Conservation (phyloP, 2,113 vertebrate genomes). For the Beaufortia kweichowensis region DNA sequence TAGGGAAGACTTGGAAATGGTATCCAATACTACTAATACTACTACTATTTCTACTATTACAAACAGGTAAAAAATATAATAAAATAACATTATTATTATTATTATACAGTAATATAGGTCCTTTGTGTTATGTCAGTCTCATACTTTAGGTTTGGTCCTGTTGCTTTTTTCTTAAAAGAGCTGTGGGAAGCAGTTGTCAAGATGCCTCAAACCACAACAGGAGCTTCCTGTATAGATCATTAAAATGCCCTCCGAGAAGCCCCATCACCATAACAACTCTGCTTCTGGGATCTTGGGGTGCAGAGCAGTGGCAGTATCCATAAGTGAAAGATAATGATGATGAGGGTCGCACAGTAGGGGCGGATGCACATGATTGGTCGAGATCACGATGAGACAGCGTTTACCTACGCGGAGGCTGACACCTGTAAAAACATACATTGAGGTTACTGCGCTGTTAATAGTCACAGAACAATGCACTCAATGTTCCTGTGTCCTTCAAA, state of each 20-base stretch:
- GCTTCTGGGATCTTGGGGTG: constrained; percentile 60
- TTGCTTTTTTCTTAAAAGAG: constrained; percentile 71
- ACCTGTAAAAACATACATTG: constrained; percentile 60
- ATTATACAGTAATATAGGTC: constrained; percentile 36
- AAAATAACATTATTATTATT: constrained; percentile 46
- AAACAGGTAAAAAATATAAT: constrained; percentile 27
- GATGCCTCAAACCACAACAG: constrained; percentile 61
- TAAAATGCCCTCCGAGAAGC: constrained; percentile 56
- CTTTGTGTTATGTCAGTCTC: constrained; percentile 54
- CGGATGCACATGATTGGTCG: constrained; percentile 56
- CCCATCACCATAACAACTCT: constrained; percentile 60
- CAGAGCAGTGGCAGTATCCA: constrained; percentile 56
- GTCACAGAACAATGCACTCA: neutral
- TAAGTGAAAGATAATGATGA: constrained; percentile 60
- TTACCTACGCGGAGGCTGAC: constrained; percentile 79
- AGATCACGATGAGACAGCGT: constrained; percentile 54
- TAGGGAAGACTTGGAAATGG: neutral
- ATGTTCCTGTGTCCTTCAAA: neutral
- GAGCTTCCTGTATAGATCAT: constrained; percentile 60
- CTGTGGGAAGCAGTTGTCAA: constrained; percentile 58
- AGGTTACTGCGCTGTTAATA: neutral
- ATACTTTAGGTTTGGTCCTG: constrained; percentile 62
- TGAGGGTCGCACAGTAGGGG: constrained; percentile 61
- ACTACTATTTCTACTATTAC: constrained; percentile 14
- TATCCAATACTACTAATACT: neutral